A percentile compares a stretch with the other conserved stretches of the same genome.
phyloP scores from a whole-genome alignment of 2,113 vertebrate species.

The Phaethon lepturus region DNA sequence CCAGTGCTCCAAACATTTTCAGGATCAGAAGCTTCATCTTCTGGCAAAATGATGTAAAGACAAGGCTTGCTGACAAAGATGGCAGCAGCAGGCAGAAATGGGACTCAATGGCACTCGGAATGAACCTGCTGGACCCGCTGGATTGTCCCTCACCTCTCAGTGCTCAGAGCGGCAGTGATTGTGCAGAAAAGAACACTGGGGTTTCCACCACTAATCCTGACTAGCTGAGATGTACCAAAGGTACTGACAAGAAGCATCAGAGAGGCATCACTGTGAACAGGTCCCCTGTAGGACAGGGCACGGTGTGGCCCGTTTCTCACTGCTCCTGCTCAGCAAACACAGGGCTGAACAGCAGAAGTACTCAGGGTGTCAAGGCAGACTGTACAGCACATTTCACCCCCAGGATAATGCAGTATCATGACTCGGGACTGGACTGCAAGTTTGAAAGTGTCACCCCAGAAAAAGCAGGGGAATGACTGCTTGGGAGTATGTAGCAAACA shows the following conservation, averaged over 20 bases:
- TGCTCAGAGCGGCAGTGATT: not conserved
- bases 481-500: not conserved
- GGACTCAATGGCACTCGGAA: not conserved
- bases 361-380: not conserved
- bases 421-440: not conserved
- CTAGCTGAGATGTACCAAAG: not conserved
- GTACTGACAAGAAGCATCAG: too few species aligned
- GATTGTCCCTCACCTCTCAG: not conserved
- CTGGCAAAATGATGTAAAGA: not conserved
- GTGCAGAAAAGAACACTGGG: not conserved
- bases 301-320: not conserved
- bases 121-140: not conserved
- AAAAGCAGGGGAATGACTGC: not conserved
- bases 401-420: rapidly evolving
- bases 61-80: not conserved
- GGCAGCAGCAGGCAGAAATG: not conserved
- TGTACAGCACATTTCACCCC: not conserved
- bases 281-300: not conserved
- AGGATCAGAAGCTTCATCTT: not conserved
- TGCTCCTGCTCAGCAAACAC: not conserved
- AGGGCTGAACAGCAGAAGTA: not conserved
- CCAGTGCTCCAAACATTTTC: rapidly evolving
- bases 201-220: not conserved
- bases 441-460: not conserved
- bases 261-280: not conserved